Percentiles rank a stretch among this genome's conserved stretches.
Conservation (phyloP, 2,113 vertebrate genomes). For the Panurus biarmicus region DNA sequence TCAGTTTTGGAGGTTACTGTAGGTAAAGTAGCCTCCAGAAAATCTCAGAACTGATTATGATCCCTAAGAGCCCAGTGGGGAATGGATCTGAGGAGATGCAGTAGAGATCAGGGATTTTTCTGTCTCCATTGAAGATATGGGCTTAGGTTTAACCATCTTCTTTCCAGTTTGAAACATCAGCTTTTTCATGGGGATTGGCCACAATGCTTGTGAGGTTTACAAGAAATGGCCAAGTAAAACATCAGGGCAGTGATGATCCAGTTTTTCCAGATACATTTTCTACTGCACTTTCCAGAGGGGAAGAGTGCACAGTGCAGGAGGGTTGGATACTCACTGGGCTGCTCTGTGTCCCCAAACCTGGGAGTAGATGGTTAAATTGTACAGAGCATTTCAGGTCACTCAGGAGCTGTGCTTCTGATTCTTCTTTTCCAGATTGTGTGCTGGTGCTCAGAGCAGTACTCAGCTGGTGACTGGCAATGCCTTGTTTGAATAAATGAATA, state of each 20-base stretch:
- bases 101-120: background rate
- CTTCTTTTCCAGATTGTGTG: background rate
- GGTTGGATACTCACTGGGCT: background rate
- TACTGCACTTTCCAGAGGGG: background rate
- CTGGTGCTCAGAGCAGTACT: background rate
- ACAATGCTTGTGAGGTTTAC: background rate
- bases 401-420: background rate
- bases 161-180: background rate
- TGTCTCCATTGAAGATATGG: background rate
- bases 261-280: background rate
- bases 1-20: background rate
- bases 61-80: background rate
- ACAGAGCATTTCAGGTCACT: background rate
- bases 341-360: background rate
- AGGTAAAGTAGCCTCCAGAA: background rate
- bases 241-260: background rate
- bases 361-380: background rate
- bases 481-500: background rate
- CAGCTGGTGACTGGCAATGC: background rate
- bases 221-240: background rate
- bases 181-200: background rate
- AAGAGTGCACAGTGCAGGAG: no score
- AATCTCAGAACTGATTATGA: background rate
- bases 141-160: background rate
- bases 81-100: background rate